Conservation (phyloP, 2,797 vertebrate genomes). For the Hippocampus kuda region DNA sequence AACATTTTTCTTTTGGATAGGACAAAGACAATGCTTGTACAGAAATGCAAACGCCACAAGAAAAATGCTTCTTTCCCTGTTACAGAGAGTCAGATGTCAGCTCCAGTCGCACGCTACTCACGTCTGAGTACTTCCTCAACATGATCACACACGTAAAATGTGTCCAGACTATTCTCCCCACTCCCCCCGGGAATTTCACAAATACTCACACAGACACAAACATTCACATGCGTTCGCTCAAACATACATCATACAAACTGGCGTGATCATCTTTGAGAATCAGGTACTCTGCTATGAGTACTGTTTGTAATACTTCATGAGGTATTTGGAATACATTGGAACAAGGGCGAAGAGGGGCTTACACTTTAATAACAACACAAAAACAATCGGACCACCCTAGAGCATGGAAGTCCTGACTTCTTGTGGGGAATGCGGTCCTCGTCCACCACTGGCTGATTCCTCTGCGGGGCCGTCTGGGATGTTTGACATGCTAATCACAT, state of each 20-base stretch:
- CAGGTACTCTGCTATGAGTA: background rate
- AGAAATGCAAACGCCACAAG: background rate
- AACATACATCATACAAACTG: background rate
- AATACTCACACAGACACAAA: background rate
- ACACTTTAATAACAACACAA: background rate
- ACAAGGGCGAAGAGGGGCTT: background rate
- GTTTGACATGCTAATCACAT: slow-evolving; percentile 45
- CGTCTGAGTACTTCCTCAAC: background rate
- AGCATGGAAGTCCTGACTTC: slow-evolving; percentile 54
- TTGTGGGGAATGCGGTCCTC: slow-evolving; percentile 39
- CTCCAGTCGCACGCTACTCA: background rate
- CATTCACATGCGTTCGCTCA: background rate
- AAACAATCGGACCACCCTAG: slow-evolving; percentile 21
- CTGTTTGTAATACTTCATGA: background rate
- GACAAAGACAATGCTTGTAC: background rate
- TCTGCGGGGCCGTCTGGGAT: slow-evolving; percentile 29
- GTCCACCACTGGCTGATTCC: slow-evolving; percentile 24
- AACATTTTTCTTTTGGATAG: slow-evolving; percentile 11
- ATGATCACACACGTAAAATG: background rate
- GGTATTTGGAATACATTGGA: background rate
- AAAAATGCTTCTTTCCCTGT: background rate
- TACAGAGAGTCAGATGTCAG: background rate
- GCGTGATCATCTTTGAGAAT: background rate
- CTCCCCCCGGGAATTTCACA: background rate
- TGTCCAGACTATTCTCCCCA: background rate